Evolutionary conservation across 2,888 invertebrate species (phyloP), one percentile per base, ranked within the genome.

Genomic region (Pristionchus arcanus): DNA sequence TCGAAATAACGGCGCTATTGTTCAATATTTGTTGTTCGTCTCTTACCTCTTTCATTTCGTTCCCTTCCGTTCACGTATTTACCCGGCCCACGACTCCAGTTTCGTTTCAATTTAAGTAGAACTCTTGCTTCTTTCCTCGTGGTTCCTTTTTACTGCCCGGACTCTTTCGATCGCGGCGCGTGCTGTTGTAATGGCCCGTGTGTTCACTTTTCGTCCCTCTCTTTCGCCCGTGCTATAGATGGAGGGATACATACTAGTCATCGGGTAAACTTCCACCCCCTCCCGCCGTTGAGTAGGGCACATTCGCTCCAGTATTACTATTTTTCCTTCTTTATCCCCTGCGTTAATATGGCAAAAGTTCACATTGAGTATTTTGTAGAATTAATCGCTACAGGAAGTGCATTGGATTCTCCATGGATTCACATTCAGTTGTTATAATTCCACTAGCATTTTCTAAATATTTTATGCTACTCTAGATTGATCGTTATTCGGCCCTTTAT

Each of bases 191-290:
- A 74, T 74, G 37, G 74, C 74, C 74, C 74, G 68, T 34, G 37
- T 74, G 74, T 37, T 34, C 68, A 59, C 59, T 59, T 59, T 68
- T 25, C 37, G 31, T 34, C 37, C 74, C 34, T 5, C 74, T 74
- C 34, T 34, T 16, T 34, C 37, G 19, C 34, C 68, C 37, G 68
- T 28, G 15, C 68, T 68, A 68, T 68, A 68, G 68, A 68, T n/a
- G 68, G 68, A 68, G 68, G 74, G 34, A 74, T 25, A 74, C 34
- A 37, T 34, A 74, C 74, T 74, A 74, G 74, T 74, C 74, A 74
- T 34, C 74, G 34, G 74, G 34, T 37, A 74, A 74, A 34, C 37
- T 74, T 34, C 37, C 74, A 37, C 15, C 68, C n/a, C 68, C 68
- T 2, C 74, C 37, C 74, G 19, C n/a, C 37, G 25, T 25, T 15